A percentile compares a stretch with the other conserved stretches of the same genome.
Conservation (phyloP, 2,797 vertebrate species). For the Prunella strophiata region DNA sequence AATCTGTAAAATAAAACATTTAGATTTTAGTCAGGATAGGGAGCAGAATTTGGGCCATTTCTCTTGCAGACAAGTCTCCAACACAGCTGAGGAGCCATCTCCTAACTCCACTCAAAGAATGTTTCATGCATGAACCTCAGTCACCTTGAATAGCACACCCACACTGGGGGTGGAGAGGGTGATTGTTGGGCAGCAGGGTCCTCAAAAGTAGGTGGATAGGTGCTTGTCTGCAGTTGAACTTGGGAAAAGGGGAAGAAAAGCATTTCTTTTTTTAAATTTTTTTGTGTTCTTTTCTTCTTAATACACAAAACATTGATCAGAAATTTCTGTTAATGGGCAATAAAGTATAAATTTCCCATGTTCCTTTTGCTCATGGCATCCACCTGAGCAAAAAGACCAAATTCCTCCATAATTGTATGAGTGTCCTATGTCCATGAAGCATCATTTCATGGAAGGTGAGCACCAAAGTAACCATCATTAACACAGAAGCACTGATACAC, state of each 20-base stretch:
- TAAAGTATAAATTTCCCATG: background rate
- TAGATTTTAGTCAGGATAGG: background rate
- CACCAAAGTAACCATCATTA: background rate
- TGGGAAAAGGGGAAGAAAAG: background rate
- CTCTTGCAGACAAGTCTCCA: background rate
- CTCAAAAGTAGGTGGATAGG: background rate
- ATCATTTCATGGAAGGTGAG: background rate
- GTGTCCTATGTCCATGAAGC: background rate
- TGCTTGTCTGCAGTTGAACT: background rate
- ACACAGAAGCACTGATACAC: background rate
- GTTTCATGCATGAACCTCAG: background rate
- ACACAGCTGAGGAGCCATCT: background rate
- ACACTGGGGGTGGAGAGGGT: accelerated
- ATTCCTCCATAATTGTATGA: background rate
- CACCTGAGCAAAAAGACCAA: background rate
- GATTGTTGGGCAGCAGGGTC: background rate
- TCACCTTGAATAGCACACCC: background rate
- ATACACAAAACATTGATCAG: background rate
- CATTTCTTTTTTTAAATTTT: background rate
- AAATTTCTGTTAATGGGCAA: background rate
- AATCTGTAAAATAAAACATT: background rate
- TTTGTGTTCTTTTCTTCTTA: background rate
- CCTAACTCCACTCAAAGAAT: background rate
- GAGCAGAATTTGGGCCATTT: background rate
- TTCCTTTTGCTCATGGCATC: background rate